These are phyloP conservation scores for Otus sunia DNA, from an alignment of 2,113 vertebrate species.

Conservation along the genomic window DNA sequence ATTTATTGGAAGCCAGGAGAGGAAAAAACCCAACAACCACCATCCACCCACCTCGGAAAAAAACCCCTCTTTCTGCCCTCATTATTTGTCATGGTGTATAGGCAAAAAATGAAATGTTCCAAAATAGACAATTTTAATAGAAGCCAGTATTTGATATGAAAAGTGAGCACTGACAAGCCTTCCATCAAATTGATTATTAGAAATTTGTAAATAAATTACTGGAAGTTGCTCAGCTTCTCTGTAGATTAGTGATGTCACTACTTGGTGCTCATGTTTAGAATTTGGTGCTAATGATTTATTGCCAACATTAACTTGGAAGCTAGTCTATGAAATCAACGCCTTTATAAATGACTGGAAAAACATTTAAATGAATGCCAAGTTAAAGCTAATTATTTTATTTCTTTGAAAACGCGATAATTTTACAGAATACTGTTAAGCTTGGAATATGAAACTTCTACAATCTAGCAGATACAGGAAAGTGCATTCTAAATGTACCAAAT, in stretches of 20 bases:
- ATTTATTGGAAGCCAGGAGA: neutral
- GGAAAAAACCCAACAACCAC: neutral
- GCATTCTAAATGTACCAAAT: accelerated
- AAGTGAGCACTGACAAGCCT: neutral
- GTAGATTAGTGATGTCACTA: neutral
- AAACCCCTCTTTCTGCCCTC: neutral
- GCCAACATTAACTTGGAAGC: constrained; percentile 1
- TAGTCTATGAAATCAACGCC: neutral
- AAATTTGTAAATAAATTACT: constrained; percentile 2
- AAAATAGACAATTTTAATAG: neutral
- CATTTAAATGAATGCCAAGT: neutral
- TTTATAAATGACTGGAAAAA: neutral
- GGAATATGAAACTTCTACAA: neutral
- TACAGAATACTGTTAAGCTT: neutral
- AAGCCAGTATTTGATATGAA: neutral
- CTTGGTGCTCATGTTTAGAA: neutral
- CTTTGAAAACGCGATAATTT: constrained; percentile 9
- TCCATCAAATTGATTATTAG: neutral
- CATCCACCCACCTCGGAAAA: neutral
- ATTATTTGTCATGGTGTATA: neutral
- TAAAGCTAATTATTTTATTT: neutral
- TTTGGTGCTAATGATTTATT: neutral
- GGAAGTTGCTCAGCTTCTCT: neutral
- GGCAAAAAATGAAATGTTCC: neutral
- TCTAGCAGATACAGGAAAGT: neutral